Conservation (phyloP, 1,140 invertebrate genomes). For the Sitobion miscanthi region DNA sequence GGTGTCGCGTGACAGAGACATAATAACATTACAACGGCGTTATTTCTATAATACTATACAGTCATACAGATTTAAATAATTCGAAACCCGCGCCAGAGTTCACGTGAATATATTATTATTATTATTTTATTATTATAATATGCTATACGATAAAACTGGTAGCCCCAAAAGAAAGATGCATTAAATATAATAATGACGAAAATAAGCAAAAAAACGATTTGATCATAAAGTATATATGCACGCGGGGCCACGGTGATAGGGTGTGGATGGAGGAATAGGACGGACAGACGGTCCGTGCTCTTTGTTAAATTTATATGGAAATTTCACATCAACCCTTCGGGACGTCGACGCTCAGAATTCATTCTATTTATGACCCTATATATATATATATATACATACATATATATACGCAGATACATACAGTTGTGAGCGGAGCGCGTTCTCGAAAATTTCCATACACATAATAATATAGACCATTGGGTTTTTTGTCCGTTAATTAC, state of each 20-base stretch:
- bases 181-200: conserved; percentile 38
- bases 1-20: background rate
- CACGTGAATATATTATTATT: background rate
- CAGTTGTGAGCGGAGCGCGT: too few relatives aligned
- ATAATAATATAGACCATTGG: conserved; percentile 41
- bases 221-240: conserved; percentile 31
- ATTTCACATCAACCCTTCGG: conserved; percentile 41
- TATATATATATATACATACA: background rate
- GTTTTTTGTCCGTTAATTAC: conserved; percentile 44
- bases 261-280: background rate
- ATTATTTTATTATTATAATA: conserved; percentile 27
- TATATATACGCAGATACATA: too few relatives aligned
- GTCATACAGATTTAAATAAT: conserved; percentile 12
- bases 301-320: conserved; percentile 53
- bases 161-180: conserved; percentile 8
- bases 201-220: conserved; percentile 24
- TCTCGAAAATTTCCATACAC: conserved; percentile 35
- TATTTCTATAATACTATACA: background rate
- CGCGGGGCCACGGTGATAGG: background rate
- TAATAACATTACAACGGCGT: background rate
- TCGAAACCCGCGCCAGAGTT: background rate
- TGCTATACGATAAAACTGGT: background rate
- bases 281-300: background rate
- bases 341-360: conserved; percentile 22
- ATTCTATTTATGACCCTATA: conserved; percentile 37